Percentiles rank a stretch among this genome's conserved stretches.
phyloP scores from a whole-genome alignment of 1,140 invertebrate species.

The Drosophila rhopaloa region DNA sequence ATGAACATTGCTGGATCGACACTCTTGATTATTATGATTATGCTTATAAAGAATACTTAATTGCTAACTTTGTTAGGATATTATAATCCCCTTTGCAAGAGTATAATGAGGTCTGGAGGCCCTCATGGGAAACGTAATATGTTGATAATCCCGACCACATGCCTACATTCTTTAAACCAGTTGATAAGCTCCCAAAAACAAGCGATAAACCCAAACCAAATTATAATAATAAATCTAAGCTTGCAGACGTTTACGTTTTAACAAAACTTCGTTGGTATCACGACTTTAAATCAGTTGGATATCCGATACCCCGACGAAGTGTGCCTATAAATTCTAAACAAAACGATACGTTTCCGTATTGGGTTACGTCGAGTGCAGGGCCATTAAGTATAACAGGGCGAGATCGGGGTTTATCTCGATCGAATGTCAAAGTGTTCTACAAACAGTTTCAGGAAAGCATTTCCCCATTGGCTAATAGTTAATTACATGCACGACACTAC shows the following conservation, averaged over 20 bases:
- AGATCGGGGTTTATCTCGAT: constrained; percentile 43
- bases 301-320: constrained; percentile 21
- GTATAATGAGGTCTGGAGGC: neutral
- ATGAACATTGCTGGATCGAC: no score
- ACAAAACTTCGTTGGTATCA: constrained; percentile 32
- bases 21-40: no score
- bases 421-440: constrained; percentile 49
- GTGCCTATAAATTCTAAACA: constrained; percentile 15
- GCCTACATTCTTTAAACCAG: constrained; percentile 16
- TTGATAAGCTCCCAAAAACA: constrained; percentile 15
- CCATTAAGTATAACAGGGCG: constrained; percentile 35
- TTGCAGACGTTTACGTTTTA: constrained; percentile 26
- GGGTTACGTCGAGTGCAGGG: constrained; percentile 34
- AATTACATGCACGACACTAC: constrained; percentile 64
- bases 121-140: constrained; percentile 30
- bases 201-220: neutral
- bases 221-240: constrained; percentile 27
- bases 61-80: no score
- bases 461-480: constrained; percentile 17
- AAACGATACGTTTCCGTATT: constrained; percentile 43
- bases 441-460: constrained; percentile 36
- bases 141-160: constrained; percentile 33
- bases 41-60: no score
- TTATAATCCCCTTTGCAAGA: no score
- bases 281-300: constrained; percentile 8